Conservation (phyloP, 2,888 invertebrate genomes). For the Diploptera punctata region DNA sequence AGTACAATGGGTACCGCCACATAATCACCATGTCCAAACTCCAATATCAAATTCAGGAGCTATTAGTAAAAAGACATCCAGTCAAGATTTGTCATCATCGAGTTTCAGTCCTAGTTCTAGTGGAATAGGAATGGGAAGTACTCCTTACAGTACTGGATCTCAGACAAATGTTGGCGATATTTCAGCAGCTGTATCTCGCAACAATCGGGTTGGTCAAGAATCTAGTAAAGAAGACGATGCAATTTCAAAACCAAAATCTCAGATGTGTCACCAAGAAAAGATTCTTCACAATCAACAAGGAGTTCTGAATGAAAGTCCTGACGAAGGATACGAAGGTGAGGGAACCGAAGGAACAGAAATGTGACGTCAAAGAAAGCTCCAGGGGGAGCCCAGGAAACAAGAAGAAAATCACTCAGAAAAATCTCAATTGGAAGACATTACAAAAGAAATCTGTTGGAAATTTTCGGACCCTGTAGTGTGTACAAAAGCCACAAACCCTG, state of each 20-base stretch:
- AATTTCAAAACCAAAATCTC: neutral
- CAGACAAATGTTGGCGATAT: constrained; percentile 6
- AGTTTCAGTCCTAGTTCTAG: constrained; percentile 30
- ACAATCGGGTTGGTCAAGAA: neutral
- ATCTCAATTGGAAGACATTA: constrained; percentile 24
- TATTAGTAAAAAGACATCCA: neutral
- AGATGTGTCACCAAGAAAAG: neutral
- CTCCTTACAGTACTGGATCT: neutral
- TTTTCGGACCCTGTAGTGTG: constrained; percentile 31
- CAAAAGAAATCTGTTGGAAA: constrained; percentile 36
- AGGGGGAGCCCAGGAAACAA: constrained; percentile 20
- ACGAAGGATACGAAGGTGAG: constrained; percentile 88
- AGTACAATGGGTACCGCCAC: constrained; percentile 44
- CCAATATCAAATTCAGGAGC: constrained; percentile 46
- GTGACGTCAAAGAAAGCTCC: constrained; percentile 58
- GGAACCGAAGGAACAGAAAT: constrained; percentile 70
- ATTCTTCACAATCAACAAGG: constrained; percentile 47
- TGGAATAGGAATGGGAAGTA: constrained; percentile 11
- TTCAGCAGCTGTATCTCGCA: neutral
- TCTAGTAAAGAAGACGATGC: neutral
- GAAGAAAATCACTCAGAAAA: neutral
- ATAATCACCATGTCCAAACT: constrained; percentile 37
- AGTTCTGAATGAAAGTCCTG: constrained; percentile 78
- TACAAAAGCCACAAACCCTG: neutral
- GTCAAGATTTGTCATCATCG: constrained; percentile 12